Percentiles rank a stretch among this genome's conserved stretches.
Evolutionary conservation across 2,113 vertebrate genomes (phyloP).

Genomic region (Telmatochromis bifrenatus): DNA sequence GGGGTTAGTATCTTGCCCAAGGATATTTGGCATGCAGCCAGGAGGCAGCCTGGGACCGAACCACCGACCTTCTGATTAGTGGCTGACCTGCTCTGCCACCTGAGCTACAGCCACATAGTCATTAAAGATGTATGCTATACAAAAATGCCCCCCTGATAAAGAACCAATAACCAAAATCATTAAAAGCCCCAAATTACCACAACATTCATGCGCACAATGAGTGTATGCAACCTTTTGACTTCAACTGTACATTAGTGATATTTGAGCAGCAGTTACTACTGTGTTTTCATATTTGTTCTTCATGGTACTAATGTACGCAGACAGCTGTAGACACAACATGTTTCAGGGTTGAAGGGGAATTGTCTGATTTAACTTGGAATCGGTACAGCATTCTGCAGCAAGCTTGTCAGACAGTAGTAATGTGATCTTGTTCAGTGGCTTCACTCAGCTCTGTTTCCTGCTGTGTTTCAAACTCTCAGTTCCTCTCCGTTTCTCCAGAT

Average conservation of each 20-base stretch:
- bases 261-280: background rate
- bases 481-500: constrained; percentile 66
- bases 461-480: background rate
- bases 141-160: background rate
- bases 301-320: background rate
- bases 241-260: background rate
- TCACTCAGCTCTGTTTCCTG: background rate
- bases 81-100: too few relatives aligned
- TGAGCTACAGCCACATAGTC: background rate
- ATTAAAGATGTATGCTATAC: background rate
- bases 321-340: background rate
- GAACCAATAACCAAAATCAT: background rate
- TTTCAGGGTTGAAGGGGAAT: background rate
- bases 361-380: background rate
- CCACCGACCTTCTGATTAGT: too few relatives aligned
- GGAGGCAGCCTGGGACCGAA: too few relatives aligned
- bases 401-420: background rate
- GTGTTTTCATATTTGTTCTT: background rate
- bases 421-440: background rate
- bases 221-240: background rate
- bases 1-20: too few relatives aligned
- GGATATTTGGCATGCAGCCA: too few relatives aligned
- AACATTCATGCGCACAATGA: background rate
- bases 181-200: background rate
- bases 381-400: background rate